Conservation (phyloP, 2,888 invertebrate genomes). For the Himalopsyche tibetana region DNA sequence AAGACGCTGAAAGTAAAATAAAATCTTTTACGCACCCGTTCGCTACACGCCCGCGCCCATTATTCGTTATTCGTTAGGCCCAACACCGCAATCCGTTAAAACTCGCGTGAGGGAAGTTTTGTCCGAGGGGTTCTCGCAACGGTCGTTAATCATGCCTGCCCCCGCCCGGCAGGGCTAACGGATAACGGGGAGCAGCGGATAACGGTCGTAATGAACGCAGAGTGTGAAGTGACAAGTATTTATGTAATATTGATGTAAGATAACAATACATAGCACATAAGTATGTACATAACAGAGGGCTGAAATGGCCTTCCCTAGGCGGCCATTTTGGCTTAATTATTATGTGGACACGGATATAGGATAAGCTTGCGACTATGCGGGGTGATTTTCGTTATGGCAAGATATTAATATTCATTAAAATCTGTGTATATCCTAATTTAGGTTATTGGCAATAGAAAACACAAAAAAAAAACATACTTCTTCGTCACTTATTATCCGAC, state of each 20-base stretch:
- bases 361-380: constrained; percentile 27
- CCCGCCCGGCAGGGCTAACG: constrained; percentile 50
- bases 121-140: constrained; percentile 64
- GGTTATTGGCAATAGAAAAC: too few relatives aligned
- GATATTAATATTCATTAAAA: constrained; percentile 5
- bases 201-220: constrained; percentile 60
- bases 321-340: constrained; percentile 37
- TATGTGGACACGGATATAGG: constrained; percentile 38
- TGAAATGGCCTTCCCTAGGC: constrained; percentile 23
- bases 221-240: constrained; percentile 62
- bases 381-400: background rate
- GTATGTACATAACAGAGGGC: constrained; percentile 11
- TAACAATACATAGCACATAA: constrained; percentile 51
- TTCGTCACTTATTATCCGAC: too few relatives aligned
- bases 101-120: constrained; percentile 65
- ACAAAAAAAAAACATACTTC: too few relatives aligned
- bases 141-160: constrained; percentile 66
- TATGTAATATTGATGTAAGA: constrained; percentile 64
- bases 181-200: constrained; percentile 54
- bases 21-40: background rate
- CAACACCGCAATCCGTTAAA: constrained; percentile 66
- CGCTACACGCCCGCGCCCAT: constrained; percentile 36
- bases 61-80: constrained; percentile 65
- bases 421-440: background rate
- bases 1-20: constrained; percentile 26